phyloP scores from a whole-genome alignment of 2,888 invertebrate genomes.

The Drosophila affinis region DNA sequence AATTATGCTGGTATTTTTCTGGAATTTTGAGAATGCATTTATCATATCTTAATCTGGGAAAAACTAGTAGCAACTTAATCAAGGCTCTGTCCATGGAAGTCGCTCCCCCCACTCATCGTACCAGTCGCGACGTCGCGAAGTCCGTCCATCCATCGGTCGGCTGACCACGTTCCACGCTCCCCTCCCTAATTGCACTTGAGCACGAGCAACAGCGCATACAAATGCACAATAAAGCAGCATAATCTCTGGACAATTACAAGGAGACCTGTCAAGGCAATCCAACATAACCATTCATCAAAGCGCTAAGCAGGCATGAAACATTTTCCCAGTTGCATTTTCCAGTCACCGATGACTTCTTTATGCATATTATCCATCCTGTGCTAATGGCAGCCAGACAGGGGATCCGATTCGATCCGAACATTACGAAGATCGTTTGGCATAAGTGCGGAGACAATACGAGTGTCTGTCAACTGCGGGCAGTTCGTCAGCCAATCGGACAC shows the following conservation, averaged over 20 bases:
- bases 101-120: neutral
- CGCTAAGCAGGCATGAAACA: slow-evolving; percentile 39
- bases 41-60: neutral
- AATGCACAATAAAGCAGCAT: slow-evolving; percentile 37
- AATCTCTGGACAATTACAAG: slow-evolving; percentile 34
- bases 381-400: slow-evolving; percentile 43
- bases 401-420: slow-evolving; percentile 23
- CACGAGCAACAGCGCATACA: slow-evolving; percentile 36
- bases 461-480: slow-evolving; percentile 24
- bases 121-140: slow-evolving; percentile 20
- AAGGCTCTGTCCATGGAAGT: neutral
- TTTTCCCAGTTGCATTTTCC: slow-evolving; percentile 51
- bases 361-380: slow-evolving; percentile 46
- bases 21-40: too few relatives aligned
- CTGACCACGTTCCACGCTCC: slow-evolving; percentile 31
- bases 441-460: slow-evolving; percentile 36
- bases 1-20: neutral
- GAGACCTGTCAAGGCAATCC: slow-evolving; percentile 29
- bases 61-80: slow-evolving; percentile 16
- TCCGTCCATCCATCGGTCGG: slow-evolving; percentile 15
- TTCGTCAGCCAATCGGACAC: slow-evolving; percentile 47
- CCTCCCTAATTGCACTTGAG: slow-evolving; percentile 27
- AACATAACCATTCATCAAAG: slow-evolving; percentile 58
- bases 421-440: slow-evolving; percentile 41
- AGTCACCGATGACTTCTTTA: slow-evolving; percentile 40